Conservation (phyloP, 2,888 invertebrate genomes). For the Ditula angustiorana region DNA sequence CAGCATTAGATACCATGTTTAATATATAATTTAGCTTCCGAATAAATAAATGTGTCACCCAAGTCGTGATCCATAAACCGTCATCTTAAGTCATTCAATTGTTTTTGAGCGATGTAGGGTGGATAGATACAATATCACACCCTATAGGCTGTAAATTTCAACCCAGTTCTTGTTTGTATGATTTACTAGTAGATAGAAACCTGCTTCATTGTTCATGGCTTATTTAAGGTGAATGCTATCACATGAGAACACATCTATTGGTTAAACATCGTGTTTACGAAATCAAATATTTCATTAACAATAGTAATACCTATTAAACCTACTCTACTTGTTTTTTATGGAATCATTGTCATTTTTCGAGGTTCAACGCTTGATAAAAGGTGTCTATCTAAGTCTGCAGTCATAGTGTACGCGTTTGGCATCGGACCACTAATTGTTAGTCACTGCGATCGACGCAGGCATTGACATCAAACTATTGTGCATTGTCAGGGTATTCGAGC, state of each 20-base stretch:
- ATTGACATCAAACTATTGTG: conserved; percentile 65
- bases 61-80: background rate
- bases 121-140: too few relatives aligned
- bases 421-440: conserved; percentile 23
- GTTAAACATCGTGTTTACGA: too few relatives aligned
- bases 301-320: too few relatives aligned
- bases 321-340: too few relatives aligned
- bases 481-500: conserved; percentile 50
- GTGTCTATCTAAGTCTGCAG: conserved; percentile 1
- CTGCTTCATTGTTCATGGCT: background rate
- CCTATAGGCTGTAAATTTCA: too few relatives aligned
- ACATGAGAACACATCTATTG: background rate
- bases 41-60: background rate
- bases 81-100: background rate
- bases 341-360: background rate
- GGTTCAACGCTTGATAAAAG: conserved; percentile 22
- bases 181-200: too few relatives aligned
- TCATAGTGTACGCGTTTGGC: conserved; percentile 14
- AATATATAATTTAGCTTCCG: background rate
- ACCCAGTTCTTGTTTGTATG: too few relatives aligned
- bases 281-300: too few relatives aligned
- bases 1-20: conserved; percentile 6
- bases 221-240: background rate
- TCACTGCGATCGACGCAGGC: conserved; percentile 45
- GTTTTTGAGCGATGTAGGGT: background rate